Base-by-base conservation (phyloP, 2,888 invertebrate species). In the Drosophila quinaria region DNA sequence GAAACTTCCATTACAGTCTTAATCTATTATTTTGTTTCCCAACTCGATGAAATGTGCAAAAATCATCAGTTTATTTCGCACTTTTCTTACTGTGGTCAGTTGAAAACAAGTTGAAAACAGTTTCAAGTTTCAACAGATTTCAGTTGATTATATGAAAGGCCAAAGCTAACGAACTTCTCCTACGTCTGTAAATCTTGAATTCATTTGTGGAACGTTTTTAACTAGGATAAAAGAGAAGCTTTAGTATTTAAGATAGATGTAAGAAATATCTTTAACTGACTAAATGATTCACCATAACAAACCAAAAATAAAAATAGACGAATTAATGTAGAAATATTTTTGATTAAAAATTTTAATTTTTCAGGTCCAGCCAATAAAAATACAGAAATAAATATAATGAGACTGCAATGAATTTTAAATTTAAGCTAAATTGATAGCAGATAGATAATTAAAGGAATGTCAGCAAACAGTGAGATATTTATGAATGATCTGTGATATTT, bases 21-120 rank as follows among this genome's bases (percentile, higher is more conserved):
- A 59, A 78, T 80, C 66, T 74, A 74, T 81, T 83, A 83, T 77
- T 77, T 60, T 60, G 54, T 50, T 56, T 15, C 52, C 62, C 44
- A 69, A 47, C 54, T 59, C 47, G 46, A 41, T 50, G 54, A 77
- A 66, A 77, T 73, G 51, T 66, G 49, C 74, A 59, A 77, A 74
- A 77, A 61, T 77, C 66, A 72, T 58, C 44, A 61, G 54, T 22
- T 49, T 22, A n/a, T 13, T 33, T 17, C 25, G 8, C 15, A 51
- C 44, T 19, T 44, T 44, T 22, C 31, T 46, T 41, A 17, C 13
- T 25, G 6, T n/a, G 25, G 29, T 58, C 50, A 49, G 46, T 47
- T 58, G 29, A 15, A 49, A 50, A 61, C 37, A 51, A 62, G 74
- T 56, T 74, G 61, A 50, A 61, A 56, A 67, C 33, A 47, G 54